Percentiles rank a stretch among this genome's conserved stretches.
These are phyloP conservation scores for Poecilus cupreus DNA, from an alignment of 2,888 invertebrate species.

Conservation along the genomic window DNA sequence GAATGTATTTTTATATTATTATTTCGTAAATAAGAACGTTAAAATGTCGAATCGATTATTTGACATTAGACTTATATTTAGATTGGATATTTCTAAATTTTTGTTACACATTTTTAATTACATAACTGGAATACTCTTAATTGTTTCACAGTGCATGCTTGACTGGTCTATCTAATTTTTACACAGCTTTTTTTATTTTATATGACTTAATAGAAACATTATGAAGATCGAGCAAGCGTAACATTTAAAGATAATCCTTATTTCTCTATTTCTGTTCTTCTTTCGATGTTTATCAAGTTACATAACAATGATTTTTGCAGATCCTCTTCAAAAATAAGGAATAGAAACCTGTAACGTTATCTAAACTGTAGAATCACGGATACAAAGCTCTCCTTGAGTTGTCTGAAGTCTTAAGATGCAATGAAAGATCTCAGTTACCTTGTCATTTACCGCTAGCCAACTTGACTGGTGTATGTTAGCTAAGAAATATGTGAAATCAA, in stretches of 20 bases:
- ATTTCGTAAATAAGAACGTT: no score
- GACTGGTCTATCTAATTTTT: no score
- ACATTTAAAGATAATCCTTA: not conserved
- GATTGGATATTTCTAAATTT: no score
- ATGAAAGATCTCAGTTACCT: conserved; percentile 39
- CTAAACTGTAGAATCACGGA: conserved; percentile 23
- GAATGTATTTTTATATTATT: no score
- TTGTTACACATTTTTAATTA: no score
- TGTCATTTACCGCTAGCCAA: conserved; percentile 35
- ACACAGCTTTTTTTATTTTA: no score
- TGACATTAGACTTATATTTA: no score
- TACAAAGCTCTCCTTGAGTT: conserved; percentile 37
- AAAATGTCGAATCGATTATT: no score
- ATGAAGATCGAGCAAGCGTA: not conserved
- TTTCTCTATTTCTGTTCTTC: not conserved
- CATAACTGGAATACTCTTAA: no score
- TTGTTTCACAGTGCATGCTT: no score
- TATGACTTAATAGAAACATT: not conserved
- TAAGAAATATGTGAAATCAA: conserved; percentile 1
- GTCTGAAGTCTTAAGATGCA: not conserved
- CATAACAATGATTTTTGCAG: conserved; percentile 13
- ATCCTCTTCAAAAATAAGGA: not conserved
- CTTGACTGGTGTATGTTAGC: not conserved
- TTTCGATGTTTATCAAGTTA: conserved; percentile 25
- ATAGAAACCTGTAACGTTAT: conserved; percentile 9